Percentiles rank a stretch among this genome's conserved stretches.
Conservation (phyloP, 2,888 invertebrate genomes). For the Stenotaenia linearis region DNA sequence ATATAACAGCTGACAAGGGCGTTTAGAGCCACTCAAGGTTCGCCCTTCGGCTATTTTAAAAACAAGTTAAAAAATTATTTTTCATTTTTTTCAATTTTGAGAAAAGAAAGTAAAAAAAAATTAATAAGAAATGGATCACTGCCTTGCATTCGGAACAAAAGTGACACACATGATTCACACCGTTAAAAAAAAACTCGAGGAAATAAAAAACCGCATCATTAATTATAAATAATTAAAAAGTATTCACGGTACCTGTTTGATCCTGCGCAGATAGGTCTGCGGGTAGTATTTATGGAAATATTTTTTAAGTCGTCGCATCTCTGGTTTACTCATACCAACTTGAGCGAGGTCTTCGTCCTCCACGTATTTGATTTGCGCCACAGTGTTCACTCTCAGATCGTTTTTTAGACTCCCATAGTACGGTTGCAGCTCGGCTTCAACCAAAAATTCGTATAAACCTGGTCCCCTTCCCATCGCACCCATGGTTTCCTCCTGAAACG, state of each 20-base stretch:
- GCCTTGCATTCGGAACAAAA: too few species aligned
- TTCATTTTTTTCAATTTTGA: too few species aligned
- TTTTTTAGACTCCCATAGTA: slow-evolving; percentile 72
- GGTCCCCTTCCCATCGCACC: slow-evolving; percentile 49
- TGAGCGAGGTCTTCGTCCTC: slow-evolving; percentile 83
- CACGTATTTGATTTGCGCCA: slow-evolving; percentile 85
- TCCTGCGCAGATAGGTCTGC: slow-evolving; percentile 84
- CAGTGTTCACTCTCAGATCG: slow-evolving; percentile 63
- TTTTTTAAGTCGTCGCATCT: slow-evolving; percentile 88
- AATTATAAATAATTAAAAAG: background rate
- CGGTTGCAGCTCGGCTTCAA: slow-evolving; percentile 89
- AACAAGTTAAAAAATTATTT: background rate
- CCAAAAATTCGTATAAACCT: slow-evolving; percentile 80
- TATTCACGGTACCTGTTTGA: slow-evolving; percentile 62
- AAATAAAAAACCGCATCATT: background rate
- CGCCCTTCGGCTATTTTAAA: background rate
- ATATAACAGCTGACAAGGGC: slow-evolving; percentile 3
- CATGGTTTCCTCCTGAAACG: slow-evolving; percentile 28
- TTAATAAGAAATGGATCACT: too few species aligned
- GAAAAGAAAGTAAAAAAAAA: too few species aligned
- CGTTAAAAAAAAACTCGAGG: background rate
- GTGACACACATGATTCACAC: background rate
- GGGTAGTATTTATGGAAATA: slow-evolving; percentile 90
- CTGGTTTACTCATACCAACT: slow-evolving; percentile 90
- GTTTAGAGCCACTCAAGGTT: background rate